Base-by-base conservation (phyloP, 2,113 vertebrate species). In the Cnemophilus loriae region DNA sequence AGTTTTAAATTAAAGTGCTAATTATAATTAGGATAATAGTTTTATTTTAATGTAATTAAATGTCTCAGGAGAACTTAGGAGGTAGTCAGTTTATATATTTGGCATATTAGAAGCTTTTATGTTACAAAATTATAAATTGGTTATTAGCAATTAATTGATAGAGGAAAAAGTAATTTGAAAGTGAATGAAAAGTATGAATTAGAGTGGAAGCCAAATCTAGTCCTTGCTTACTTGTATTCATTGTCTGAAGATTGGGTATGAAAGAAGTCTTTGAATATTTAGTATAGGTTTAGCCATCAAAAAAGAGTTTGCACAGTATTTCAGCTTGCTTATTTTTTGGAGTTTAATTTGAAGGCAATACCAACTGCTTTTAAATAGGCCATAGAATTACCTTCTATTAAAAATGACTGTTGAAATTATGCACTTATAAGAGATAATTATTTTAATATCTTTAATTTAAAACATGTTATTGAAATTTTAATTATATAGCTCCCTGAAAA, bases 1-100 rank as follows among this genome's bases (percentile, higher is more conserved):
- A 60, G 59, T 71, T 90, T 41, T 93, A 79, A 87, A 65, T 59
- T 74, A 27, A 93, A 96, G 85, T 57, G 30, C 30, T 65, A 49
- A 80, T 69, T 70, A 49, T 49, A 87, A 63, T 95, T 93, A 82
- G 20, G n/a, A 56, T 79, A 87, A 87, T 75, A 64, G 63, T 69
- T 95, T 88, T 87, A 73, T 95, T 73, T 76, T 8, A 91, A 83
- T 80, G 59, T 39, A 77, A 88, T 85, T 80, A 85, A 79, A 80
- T 61, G 19, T 88, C 75, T 95, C 35, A 27, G 57, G 56, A 59
- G 35, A 82, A 57, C 44, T 79, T 56, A 61, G 44, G 39, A 88
- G 28, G 32, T 47, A 71, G 37, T 76, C 28, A 55, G 4, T 81
- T 83, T 85, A 80, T 90, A 41, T 61, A 64, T 64, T 73, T 92